phyloP scores from a whole-genome alignment of 2,113 vertebrate genomes.

The Lates calcarifer region DNA sequence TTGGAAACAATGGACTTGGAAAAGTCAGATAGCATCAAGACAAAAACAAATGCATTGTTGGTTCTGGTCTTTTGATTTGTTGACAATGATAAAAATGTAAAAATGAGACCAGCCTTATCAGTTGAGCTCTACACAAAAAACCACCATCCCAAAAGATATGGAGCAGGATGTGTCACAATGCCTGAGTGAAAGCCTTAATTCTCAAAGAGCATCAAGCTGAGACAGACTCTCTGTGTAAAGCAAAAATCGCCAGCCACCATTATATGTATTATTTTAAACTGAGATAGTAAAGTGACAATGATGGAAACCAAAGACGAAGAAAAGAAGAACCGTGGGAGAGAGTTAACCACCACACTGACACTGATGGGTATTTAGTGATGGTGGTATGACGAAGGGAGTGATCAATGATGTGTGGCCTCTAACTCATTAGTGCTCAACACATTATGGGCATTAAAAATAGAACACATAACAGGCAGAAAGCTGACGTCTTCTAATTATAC shows the following conservation, averaged over 20 bases:
- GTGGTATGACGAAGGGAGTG: constrained; percentile 63
- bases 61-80: neutral
- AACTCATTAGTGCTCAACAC: constrained; percentile 65
- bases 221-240: neutral
- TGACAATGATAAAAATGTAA: too few species aligned
- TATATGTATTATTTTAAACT: neutral
- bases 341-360: constrained; percentile 33
- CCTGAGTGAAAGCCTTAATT: neutral
- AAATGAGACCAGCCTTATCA: too few species aligned
- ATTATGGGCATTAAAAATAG: constrained; percentile 71
- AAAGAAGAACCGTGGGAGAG: constrained; percentile 38
- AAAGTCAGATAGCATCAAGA: too few species aligned
- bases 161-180: neutral
- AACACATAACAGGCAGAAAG: constrained; percentile 46
- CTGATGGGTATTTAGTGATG: constrained; percentile 55
- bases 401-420: constrained; percentile 69
- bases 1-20: too few species aligned
- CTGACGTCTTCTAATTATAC: constrained; percentile 37
- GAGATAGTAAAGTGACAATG: constrained; percentile 11
- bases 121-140: neutral
- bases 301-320: constrained; percentile 15
- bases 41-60: too few species aligned
- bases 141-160: neutral
- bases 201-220: neutral
- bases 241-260: constrained; percentile 9